Conservation (phyloP, 2,113 vertebrate species). For the Pteropus alecto region DNA sequence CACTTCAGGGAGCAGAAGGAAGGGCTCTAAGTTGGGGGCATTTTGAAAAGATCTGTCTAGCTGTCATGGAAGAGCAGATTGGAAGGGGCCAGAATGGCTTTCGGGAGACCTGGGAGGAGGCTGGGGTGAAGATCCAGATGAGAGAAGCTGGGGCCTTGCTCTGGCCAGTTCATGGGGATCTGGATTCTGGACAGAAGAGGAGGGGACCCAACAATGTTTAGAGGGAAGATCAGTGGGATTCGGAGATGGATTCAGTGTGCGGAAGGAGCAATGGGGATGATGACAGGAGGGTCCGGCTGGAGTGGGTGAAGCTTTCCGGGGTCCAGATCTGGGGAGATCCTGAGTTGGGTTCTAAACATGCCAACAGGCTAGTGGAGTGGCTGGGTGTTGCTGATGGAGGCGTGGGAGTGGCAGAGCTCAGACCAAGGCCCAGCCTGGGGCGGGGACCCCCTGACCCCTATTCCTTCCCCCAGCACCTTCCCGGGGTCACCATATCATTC, state of each 20-base stretch:
- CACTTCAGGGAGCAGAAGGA: background rate
- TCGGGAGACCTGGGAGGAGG: background rate
- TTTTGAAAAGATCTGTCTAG: background rate
- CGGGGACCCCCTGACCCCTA: background rate
- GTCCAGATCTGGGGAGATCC: background rate
- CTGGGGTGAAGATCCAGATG: background rate
- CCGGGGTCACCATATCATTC: background rate
- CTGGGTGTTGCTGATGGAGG: background rate
- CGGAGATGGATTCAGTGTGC: accelerated
- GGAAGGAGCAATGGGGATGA: accelerated
- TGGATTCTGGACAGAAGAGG: background rate
- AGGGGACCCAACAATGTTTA: background rate
- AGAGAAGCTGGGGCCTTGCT: background rate
- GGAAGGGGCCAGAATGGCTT: background rate
- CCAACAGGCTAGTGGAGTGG: background rate
- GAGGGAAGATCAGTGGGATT: background rate
- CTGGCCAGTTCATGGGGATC: background rate
- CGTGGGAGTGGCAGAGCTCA: background rate
- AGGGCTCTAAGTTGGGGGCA: background rate
- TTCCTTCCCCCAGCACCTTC: background rate
- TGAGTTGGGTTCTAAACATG: background rate
- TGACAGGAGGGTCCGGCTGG: background rate
- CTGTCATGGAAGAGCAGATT: background rate
- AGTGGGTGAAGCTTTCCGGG: background rate
- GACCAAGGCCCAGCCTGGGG: background rate